Conservation (phyloP, 2,113 vertebrate species). For the Erinaceus europaeus region DNA sequence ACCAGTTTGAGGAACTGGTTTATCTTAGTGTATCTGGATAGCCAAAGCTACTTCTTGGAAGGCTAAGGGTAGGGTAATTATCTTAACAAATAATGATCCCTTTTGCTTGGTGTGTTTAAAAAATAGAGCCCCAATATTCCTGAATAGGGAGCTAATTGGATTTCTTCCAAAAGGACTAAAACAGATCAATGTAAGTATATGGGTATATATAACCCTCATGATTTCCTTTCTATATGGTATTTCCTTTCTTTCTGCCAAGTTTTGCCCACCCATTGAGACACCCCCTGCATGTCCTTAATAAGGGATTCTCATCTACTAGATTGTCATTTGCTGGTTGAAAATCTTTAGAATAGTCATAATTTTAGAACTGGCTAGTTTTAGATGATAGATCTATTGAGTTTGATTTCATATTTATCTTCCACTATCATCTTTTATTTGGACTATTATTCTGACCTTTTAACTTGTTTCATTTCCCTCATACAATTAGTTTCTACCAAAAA, state of each 20-base stretch:
- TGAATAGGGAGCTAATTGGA: neutral
- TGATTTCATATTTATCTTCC: neutral
- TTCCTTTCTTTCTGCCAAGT: neutral
- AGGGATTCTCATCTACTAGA: neutral
- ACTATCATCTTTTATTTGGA: neutral
- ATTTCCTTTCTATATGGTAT: neutral
- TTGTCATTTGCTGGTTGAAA: neutral
- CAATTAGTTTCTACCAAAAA: neutral
- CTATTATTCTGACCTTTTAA: neutral
- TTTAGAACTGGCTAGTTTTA: neutral
- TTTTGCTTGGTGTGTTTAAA: neutral
- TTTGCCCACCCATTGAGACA: neutral
- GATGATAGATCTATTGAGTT: too few relatives aligned
- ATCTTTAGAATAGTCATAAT: neutral
- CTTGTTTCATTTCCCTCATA: neutral
- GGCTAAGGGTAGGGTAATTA: neutral
- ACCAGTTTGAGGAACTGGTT: neutral
- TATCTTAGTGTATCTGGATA: neutral
- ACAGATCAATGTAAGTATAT: neutral
- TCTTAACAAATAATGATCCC: neutral
- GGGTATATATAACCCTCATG: neutral
- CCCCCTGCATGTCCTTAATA: fast-evolving
- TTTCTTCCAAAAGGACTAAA: neutral
- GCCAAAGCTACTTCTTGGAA: neutral
- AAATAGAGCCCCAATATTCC: neutral